Conservation (phyloP, 2,797 vertebrate species). For the Sebastes melanostomus region DNA sequence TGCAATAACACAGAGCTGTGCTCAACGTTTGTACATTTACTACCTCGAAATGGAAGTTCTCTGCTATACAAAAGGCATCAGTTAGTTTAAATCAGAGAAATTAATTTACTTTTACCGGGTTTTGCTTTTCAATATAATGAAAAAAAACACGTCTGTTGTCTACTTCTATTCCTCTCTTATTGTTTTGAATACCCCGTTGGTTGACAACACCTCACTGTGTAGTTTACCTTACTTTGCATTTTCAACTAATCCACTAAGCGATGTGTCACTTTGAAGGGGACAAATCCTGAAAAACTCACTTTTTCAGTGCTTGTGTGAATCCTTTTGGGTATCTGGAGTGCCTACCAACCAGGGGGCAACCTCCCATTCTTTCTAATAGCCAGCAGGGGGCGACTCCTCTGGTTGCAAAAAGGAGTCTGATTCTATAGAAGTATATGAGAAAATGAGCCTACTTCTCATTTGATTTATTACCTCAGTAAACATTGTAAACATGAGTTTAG, state of each 20-base stretch:
- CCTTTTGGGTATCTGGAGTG: background rate
- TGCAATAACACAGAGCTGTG: background rate
- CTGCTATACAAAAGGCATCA: conserved; percentile 10
- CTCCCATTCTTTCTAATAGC: too few relatives aligned
- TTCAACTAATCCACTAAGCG: background rate
- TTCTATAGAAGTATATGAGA: too few relatives aligned
- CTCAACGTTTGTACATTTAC: background rate
- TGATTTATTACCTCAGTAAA: too few relatives aligned
- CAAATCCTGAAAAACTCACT: background rate
- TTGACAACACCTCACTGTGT: background rate
- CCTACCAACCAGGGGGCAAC: background rate
- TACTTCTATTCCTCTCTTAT: background rate
- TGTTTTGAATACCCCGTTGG: background rate
- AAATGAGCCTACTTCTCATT: too few relatives aligned
- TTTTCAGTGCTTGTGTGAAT: background rate
- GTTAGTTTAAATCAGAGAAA: background rate
- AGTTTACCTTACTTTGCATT: background rate
- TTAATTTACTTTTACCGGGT: background rate
- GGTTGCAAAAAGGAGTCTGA: too few relatives aligned
- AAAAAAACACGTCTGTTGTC: background rate
- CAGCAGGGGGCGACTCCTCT: too few relatives aligned
- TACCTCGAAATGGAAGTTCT: background rate
- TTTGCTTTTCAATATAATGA: background rate
- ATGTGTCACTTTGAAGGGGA: background rate
- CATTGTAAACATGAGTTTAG: too few relatives aligned